Evolutionary conservation across 30 jellyfish, hydroid and myxozoan genomes (phyloP), one percentile per base, ranked within the genome.

Genomic region (Cassiopea xamachana): DNA sequence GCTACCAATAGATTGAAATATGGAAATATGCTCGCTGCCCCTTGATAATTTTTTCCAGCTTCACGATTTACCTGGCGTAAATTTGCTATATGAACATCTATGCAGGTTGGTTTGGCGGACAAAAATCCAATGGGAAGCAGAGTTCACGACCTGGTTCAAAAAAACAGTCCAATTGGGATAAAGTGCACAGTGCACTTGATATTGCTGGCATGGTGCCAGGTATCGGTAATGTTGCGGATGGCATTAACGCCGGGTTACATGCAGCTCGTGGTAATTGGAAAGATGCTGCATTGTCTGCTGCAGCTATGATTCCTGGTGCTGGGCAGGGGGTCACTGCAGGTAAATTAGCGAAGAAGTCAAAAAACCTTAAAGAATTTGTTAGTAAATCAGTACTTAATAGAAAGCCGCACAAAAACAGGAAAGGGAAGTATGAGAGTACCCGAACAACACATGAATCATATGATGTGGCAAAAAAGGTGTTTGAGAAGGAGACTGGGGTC

Each of bases 191-290:
- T 70, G 89, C 86, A 7, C 75, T 83, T 15, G 92, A 83, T 70
- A 73, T 83, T 17, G 92, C 87, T 17, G 92, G 92, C 7, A 10
- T 83, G 85, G 87, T 47, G 13, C 92, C 92, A 17, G 92, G 92
- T 8, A 47, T 83, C 4, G 92, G 92, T 14, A 77, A 80, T 48
- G 43, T 83, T 0, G 85, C 92, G 10, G 92, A 83, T 70, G 92
- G 80, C 15, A 44, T 72, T 47, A 83, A 83, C 49, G 87, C 92
- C 5, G 85, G 85, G 13, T 49, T 83, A 55, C 64, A 55, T 55
- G 64, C 64, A 55, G 64, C 64, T 10, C 64, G 64, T 55, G 64
- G 64, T 10, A 55, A 55, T 10, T 55, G 64, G 64, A 55, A 55
- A 55, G 64, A 55, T 55, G 64, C 64, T 55, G 64, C 70, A 27